Evolutionary conservation across 2,113 vertebrate species (phyloP), one percentile per base, ranked within the genome.

Genomic region (Perognathus longimembris): DNA sequence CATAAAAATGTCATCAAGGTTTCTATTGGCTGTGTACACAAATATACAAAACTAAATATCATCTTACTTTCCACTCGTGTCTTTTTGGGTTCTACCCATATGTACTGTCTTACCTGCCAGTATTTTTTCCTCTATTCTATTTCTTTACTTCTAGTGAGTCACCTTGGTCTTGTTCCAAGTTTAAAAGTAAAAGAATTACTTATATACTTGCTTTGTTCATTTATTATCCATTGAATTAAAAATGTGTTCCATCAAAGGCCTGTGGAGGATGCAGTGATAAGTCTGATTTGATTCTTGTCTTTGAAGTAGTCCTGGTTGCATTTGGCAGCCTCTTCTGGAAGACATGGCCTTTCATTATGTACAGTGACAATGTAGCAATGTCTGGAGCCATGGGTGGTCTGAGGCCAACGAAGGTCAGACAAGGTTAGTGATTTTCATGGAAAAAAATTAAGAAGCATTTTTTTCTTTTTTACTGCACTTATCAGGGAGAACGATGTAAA

Each of bases 361-460:
- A 89, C 69, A 66, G 36, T 38, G 32, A 21, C 26, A 76, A 80
- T 38, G 15, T 69, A n/a, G 61, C 22, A 3, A 5, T 26, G 32
- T 34, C 69, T 89, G 32, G 40, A 80, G 71, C 36, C 88, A 85
- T 90, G 64, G 28, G 61, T 34, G 30, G 0, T 0, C 11, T 30
- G 12, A 40, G 85, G 70, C 61, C 76, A 92, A 85, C 1, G 34
- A 82, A 93, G 69, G 82, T 85, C 82, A 85, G 69, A 67, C 57
- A 73, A 45, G 70, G 38, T 74, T 9, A 82, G 61, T 86, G 63
- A 88, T 78, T 93, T 81, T 57, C 50, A 32, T 32, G 30, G 21
- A 77, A 26, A 91, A 77, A 88, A 93, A 64, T 87, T 87, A 91
- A 88, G 57, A 69, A 70, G 8, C 11, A 11, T 94, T 95, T 95